Evolutionary conservation across 2,888 invertebrate genomes (phyloP), one percentile per base, ranked within the genome.

Genomic region (Hemistola chrysoprasaria): DNA sequence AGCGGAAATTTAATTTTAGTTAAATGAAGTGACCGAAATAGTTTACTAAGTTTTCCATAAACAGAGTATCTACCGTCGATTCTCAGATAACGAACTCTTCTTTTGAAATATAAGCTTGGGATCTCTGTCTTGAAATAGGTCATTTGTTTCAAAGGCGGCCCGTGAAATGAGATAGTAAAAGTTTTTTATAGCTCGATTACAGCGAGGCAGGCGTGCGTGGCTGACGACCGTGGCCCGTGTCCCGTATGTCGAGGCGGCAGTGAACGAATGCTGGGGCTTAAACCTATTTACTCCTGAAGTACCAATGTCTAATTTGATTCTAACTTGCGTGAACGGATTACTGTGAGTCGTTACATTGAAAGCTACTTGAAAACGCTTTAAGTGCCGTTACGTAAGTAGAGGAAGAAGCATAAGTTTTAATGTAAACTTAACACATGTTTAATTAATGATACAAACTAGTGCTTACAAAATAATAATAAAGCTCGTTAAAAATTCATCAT

Each of bases 81-180:
- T 16, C 27, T 37, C 6, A 28, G 29, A 38, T 34, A 37, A 63
- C 55, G 48, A 4, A 16, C 3, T 16, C 60, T 66, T 62, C 60
- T 65, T 68, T 68, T 62, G 53, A 64, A 33, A 44, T 30, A 44
- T 44, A 44, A 65, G 67, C 25, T 22, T 11, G 25, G 40, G 40
- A 45, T 40, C 39, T 40, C 40, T 38, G 42, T 47, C 50, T 38
- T 43, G 47, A 40, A 51, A 49, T 60, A 60, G 64, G 65, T 71
- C 65, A 66, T 75, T 78, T 73, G 72, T 74, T 67, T 73, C 67
- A 70, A 69, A 75, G 73, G 63, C 69, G 65, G 65, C 73, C 63
- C 75, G 72, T 78, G 72, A 73, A 74, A 75, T 68, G 67, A 67
- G 76, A 74, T 72, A 78, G 73, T 80, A 76, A 79, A 81, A 78